A percentile compares a stretch with the other conserved stretches of the same genome.
Evolutionary conservation across 2,113 vertebrate species (phyloP).

Genomic region (Agapornis roseicollis): DNA sequence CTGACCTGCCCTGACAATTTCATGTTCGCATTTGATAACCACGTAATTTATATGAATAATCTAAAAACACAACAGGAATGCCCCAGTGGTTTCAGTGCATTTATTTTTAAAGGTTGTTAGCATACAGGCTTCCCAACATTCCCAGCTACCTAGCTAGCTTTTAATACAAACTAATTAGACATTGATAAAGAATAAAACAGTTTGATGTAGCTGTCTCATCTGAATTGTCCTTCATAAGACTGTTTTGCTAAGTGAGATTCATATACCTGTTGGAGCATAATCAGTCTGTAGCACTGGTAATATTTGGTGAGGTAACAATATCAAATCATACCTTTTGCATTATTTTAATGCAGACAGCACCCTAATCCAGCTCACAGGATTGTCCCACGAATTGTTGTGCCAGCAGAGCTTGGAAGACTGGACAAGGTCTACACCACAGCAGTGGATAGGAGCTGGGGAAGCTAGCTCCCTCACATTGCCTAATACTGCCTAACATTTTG

Average conservation of each 20-base stretch:
- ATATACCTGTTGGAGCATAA: accelerated
- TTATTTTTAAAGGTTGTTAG: constrained; percentile 45
- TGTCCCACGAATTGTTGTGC: background rate
- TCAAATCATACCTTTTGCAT: background rate
- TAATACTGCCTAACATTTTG: background rate
- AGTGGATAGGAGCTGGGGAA: background rate
- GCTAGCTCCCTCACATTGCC: background rate
- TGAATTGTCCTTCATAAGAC: background rate
- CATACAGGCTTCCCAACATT: background rate
- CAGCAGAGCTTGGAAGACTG: background rate
- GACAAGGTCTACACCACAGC: background rate
- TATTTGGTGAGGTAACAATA: background rate
- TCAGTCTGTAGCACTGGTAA: background rate
- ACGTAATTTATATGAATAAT: constrained; percentile 35
- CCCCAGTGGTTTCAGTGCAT: constrained; percentile 26
- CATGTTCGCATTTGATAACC: constrained; percentile 25
- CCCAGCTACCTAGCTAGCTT: background rate
- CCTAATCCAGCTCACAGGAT: background rate
- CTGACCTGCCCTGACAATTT: constrained; percentile 38
- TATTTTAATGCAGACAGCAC: background rate
- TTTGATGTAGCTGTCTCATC: background rate
- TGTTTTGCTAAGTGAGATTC: background rate
- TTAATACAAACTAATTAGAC: background rate
- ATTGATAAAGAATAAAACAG: background rate
- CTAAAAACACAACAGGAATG: constrained; percentile 12